phyloP scores from a whole-genome alignment of 37 sponge, comb jelly and placozoan species.

The Axinella damicornis region DNA sequence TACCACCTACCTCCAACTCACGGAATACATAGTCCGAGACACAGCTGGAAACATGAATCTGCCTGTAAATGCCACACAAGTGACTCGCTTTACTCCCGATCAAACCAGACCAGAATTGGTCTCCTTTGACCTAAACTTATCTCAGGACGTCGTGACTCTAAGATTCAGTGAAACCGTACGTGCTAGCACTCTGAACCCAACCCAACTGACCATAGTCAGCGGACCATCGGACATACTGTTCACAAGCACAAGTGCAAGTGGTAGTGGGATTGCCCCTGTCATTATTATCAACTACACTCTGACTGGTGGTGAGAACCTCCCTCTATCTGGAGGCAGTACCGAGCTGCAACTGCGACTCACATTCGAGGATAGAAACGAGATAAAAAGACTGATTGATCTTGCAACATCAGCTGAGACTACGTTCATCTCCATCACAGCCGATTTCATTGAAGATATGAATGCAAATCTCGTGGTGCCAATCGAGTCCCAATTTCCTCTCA shows the following conservation, averaged over 20 bases:
- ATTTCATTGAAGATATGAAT: conserved; percentile 78
- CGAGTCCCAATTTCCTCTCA: conserved; percentile 35
- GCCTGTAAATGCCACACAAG: conserved; percentile 53
- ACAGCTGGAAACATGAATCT: conserved; percentile 71
- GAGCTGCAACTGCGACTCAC: conserved; percentile 58
- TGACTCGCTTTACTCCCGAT: conserved; percentile 66
- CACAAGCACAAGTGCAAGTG: conserved; percentile 8
- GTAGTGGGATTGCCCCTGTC: neutral
- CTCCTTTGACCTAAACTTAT: conserved; percentile 74
- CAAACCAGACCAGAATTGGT: conserved; percentile 77
- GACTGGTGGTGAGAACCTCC: conserved; percentile 79
- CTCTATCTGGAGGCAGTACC: conserved; percentile 52
- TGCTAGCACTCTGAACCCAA: conserved; percentile 60
- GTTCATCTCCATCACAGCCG: conserved; percentile 51
- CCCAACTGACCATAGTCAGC: conserved; percentile 57
- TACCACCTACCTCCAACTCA: conserved; percentile 66
- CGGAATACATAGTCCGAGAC: conserved; percentile 61
- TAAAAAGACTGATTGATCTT: conserved; percentile 80
- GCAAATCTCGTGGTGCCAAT: conserved; percentile 68
- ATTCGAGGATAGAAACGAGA: conserved; percentile 76
- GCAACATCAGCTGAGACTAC: conserved; percentile 60
- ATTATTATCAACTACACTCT: conserved; percentile 61
- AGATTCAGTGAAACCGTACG: conserved; percentile 87
- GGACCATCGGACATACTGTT: too few species aligned
- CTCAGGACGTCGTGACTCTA: conserved; percentile 71